These are phyloP conservation scores for Oxytorus armatus DNA, from an alignment of 2,888 invertebrate genomes.

Conservation along the genomic window DNA sequence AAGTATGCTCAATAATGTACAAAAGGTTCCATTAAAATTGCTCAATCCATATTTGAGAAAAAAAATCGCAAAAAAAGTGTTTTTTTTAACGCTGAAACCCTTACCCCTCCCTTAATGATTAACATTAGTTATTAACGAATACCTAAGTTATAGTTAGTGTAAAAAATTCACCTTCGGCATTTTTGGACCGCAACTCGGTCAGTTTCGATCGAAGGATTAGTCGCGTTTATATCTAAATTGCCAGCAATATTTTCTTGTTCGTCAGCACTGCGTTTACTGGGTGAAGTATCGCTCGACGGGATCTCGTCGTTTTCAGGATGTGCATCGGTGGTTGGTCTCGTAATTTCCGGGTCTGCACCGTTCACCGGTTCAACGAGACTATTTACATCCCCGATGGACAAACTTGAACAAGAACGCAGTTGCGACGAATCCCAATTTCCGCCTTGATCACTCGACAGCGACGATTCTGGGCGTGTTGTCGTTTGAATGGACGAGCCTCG, in stretches of 20 bases:
- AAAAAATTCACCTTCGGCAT: slow-evolving; percentile 42
- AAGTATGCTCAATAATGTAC: too few species aligned
- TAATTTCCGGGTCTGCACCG: neutral
- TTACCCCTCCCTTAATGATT: too few species aligned
- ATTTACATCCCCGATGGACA: slow-evolving; percentile 35
- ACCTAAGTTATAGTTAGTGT: neutral
- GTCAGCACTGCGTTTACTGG: slow-evolving; percentile 8
- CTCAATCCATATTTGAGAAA: too few species aligned
- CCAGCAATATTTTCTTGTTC: neutral
- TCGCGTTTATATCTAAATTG: slow-evolving; percentile 1
- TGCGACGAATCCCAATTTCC: slow-evolving; percentile 21
- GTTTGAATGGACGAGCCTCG: slow-evolving; percentile 47
- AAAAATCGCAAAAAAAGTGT: too few species aligned
- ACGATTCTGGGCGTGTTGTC: slow-evolving; percentile 43
- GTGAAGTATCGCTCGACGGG: neutral
- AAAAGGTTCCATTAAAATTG: too few species aligned
- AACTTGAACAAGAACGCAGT: slow-evolving; percentile 41
- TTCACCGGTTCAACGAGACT: slow-evolving; percentile 10
- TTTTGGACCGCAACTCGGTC: neutral
- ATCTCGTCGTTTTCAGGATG: neutral
- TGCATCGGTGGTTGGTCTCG: too few species aligned
- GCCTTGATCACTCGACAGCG: slow-evolving; percentile 44
- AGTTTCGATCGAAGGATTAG: neutral
- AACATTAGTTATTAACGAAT: neutral
- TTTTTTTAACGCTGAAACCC: too few species aligned